These are phyloP conservation scores for Drosophila quinaria DNA, from an alignment of 2,888 invertebrate genomes.

Conservation along the genomic window DNA sequence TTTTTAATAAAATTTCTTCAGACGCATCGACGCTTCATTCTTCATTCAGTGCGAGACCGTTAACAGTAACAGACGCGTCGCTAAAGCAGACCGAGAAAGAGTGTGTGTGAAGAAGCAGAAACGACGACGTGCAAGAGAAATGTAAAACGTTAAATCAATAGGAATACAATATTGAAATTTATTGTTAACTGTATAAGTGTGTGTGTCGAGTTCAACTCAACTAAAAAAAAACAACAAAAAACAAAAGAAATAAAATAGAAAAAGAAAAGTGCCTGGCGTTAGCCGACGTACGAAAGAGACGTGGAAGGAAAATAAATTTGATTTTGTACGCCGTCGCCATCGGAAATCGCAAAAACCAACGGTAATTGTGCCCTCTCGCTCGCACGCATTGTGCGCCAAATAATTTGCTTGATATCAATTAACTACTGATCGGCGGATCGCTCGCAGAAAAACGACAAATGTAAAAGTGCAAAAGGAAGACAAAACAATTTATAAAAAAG, in stretches of 20 bases:
- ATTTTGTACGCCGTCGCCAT: constrained; percentile 65
- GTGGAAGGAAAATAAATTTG: constrained; percentile 73
- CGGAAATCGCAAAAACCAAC: constrained; percentile 71
- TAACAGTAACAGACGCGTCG: constrained; percentile 77
- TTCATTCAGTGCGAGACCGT: constrained; percentile 83
- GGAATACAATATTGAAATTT: constrained; percentile 55
- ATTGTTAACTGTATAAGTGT: constrained; percentile 33
- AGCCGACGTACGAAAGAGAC: constrained; percentile 41
- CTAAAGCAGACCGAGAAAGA: constrained; percentile 34
- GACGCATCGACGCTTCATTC: constrained; percentile 70
- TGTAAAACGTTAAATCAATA: constrained; percentile 59
- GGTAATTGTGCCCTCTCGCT: constrained; percentile 63
- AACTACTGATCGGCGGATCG: constrained; percentile 4
- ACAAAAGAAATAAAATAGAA: constrained; percentile 28
- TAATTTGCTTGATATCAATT: constrained; percentile 14
- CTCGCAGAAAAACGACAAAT: constrained; percentile 2
- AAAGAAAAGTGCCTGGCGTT: constrained; percentile 61
- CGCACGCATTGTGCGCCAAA: constrained; percentile 27
- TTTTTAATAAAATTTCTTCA: constrained; percentile 84
- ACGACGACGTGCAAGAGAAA: constrained; percentile 53
- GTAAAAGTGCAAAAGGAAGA: constrained; percentile 8
- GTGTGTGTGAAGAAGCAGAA: constrained; percentile 14
- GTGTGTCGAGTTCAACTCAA: constrained; percentile 28
- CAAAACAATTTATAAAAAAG: background rate
- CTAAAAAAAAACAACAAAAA: constrained; percentile 35